Evolutionary conservation across 2,113 vertebrate species (phyloP).

Genomic region (Microtus richardsoni): DNA sequence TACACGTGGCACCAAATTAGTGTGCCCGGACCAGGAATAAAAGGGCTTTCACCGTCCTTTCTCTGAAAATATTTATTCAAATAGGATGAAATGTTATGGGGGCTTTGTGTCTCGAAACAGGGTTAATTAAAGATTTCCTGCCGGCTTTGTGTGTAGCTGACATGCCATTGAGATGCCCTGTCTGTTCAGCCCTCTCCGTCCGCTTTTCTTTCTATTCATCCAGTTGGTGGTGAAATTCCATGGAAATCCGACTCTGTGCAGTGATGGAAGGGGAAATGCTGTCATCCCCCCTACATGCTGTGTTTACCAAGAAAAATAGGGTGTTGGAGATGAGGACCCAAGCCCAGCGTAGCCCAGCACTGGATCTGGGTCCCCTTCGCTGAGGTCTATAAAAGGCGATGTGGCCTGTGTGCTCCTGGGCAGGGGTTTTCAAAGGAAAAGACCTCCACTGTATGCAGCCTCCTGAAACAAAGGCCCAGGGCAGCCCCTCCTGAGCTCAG

Average conservation of each 20-base stretch:
- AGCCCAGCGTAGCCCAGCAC: neutral
- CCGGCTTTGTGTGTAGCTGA: neutral
- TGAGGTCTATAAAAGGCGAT: neutral
- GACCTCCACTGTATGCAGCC: neutral
- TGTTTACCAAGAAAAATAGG: neutral
- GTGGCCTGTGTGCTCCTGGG: neutral
- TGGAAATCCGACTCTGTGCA: neutral
- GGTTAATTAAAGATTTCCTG: neutral
- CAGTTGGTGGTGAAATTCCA: neutral
- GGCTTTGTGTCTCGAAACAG: neutral
- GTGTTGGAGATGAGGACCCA: fast-evolving
- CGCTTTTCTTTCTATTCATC: neutral
- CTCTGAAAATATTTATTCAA: slow-evolving; percentile 3
- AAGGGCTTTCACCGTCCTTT: neutral
- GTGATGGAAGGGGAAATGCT: neutral
- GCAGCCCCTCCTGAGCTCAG: neutral
- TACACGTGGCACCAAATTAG: neutral
- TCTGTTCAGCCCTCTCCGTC: fast-evolving
- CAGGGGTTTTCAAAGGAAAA: neutral
- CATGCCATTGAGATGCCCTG: neutral
- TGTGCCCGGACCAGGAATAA: neutral
- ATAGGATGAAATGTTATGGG: neutral
- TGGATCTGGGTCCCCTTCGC: neutral
- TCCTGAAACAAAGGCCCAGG: neutral
- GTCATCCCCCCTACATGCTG: neutral